Conservation (phyloP, 1,140 invertebrate species). For the Manduca sexta region DNA sequence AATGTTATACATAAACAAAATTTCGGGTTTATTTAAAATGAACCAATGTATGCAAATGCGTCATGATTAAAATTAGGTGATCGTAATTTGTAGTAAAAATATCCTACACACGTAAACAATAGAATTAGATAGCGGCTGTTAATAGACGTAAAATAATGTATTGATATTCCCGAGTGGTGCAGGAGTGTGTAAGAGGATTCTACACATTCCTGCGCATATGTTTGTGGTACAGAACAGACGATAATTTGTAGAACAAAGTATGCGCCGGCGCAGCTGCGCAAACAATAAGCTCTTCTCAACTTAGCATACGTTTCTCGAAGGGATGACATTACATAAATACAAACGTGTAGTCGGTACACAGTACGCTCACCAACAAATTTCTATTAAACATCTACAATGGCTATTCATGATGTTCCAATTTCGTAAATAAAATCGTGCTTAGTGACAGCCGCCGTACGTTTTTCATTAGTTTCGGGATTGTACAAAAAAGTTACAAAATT, state of each 20-base stretch:
- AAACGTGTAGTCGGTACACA: neutral
- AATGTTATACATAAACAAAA: conserved; percentile 1
- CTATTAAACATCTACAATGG: neutral
- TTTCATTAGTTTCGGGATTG: neutral
- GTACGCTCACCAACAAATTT: neutral
- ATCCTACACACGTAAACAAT: neutral
- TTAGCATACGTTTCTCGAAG: conserved; percentile 37
- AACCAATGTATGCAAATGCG: neutral
- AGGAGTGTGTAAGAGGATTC: conserved; percentile 19
- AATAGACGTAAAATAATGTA: neutral
- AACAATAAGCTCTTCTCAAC: conserved; percentile 41
- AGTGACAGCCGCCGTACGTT: neutral
- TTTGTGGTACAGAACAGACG: conserved; percentile 37
- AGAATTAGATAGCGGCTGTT: neutral
- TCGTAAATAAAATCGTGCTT: conserved; percentile 1
- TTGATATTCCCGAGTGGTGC: neutral
- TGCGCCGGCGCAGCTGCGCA: conserved; percentile 52
- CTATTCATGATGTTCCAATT: neutral
- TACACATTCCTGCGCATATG: conserved; percentile 35
- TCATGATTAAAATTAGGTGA: conserved; percentile 3
- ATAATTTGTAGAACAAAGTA: conserved; percentile 69
- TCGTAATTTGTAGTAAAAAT: neutral
- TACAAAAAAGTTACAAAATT: conserved; percentile 6
- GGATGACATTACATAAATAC: conserved; percentile 16
- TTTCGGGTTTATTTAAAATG: neutral